Evolutionary conservation across 2,888 invertebrate genomes (phyloP).

Genomic region (Julus scanicus): DNA sequence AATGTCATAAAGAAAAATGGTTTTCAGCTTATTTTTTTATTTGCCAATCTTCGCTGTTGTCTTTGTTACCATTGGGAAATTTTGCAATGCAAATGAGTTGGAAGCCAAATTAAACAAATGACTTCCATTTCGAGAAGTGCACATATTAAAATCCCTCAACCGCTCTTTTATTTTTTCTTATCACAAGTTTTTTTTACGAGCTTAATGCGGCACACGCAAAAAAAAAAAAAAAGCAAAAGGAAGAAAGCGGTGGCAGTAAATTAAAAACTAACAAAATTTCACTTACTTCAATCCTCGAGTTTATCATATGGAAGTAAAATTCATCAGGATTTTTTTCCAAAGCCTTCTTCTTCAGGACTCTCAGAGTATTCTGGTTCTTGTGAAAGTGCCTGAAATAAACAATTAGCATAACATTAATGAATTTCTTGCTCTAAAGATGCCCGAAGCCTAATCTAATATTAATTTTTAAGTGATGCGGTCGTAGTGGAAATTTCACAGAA

Average conservation of each 20-base stretch:
- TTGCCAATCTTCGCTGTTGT: constrained; percentile 11
- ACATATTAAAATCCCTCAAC: constrained; percentile 46
- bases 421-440: constrained; percentile 21
- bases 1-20: constrained; percentile 51
- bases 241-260: constrained; percentile 10
- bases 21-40: constrained; percentile 50
- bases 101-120: constrained; percentile 49
- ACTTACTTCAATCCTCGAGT: constrained; percentile 75
- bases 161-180: constrained; percentile 39
- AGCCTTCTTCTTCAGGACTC: constrained; percentile 83
- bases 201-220: constrained; percentile 34
- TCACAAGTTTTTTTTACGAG: neutral
- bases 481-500: neutral
- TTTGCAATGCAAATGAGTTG: constrained; percentile 47
- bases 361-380: constrained; percentile 83
- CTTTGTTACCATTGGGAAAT: constrained; percentile 50
- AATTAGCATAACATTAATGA: constrained; percentile 42
- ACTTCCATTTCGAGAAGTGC: constrained; percentile 50
- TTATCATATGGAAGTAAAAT: constrained; percentile 97
- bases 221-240: neutral
- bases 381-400: constrained; percentile 74
- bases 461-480: constrained; percentile 36
- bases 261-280: constrained; percentile 39
- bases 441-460: constrained; percentile 27
- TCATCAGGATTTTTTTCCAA: constrained; percentile 97